Conservation (phyloP, 2,113 vertebrate species). For the Speoplatyrhinus poulsoni region DNA sequence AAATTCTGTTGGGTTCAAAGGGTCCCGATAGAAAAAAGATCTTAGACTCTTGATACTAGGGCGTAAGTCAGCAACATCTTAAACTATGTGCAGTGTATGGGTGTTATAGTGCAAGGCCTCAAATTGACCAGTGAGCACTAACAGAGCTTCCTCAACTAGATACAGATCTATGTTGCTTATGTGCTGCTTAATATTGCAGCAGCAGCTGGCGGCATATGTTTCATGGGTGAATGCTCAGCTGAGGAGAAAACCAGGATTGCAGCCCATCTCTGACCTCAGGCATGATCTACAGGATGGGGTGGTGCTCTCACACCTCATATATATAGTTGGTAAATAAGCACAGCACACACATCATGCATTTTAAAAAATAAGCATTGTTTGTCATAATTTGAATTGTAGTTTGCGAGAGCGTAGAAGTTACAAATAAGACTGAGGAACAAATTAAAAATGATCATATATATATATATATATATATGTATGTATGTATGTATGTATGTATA, state of each 20-base stretch:
- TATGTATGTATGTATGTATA: too few relatives aligned
- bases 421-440: background rate
- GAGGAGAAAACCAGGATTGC: slow-evolving; percentile 84
- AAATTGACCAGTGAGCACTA: too few relatives aligned
- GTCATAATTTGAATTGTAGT: background rate
- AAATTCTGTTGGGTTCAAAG: too few relatives aligned
- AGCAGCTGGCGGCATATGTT: slow-evolving; percentile 92
- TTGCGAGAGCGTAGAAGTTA: background rate
- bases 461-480: background rate
- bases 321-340: slow-evolving; percentile 90
- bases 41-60: too few relatives aligned
- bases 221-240: slow-evolving; percentile 97
- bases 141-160: too few relatives aligned
- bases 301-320: slow-evolving; percentile 87
- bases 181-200: slow-evolving; percentile 72
- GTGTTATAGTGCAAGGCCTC: too few relatives aligned
- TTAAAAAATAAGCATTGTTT: background rate
- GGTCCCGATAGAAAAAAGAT: too few relatives aligned
- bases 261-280: slow-evolving; percentile 85
- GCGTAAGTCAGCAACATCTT: too few relatives aligned
- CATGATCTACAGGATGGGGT: slow-evolving; percentile 92
- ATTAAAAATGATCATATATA: background rate
- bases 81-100: too few relatives aligned
- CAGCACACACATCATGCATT: background rate
- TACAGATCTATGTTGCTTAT: slow-evolving; percentile 1